phyloP scores from a whole-genome alignment of 1,140 invertebrate species.

The Babylonia areolata region DNA sequence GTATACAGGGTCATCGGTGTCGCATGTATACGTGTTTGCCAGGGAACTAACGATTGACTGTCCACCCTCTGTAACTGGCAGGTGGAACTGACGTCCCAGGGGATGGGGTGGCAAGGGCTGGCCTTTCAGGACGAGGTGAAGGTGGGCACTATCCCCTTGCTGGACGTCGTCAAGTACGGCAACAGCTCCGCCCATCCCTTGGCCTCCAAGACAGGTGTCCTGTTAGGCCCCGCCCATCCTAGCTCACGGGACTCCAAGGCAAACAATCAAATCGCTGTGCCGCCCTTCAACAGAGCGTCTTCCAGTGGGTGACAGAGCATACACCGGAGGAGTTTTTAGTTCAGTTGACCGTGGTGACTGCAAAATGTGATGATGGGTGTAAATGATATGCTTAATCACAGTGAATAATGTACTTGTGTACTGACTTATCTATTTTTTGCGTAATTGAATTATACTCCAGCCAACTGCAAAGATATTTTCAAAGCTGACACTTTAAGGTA shows the following conservation, averaged over 20 bases:
- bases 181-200: background rate
- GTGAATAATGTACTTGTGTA: too few relatives aligned
- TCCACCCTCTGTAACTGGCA: background rate
- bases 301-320: background rate
- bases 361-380: too few relatives aligned
- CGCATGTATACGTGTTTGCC: too few relatives aligned
- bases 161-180: conserved; percentile 23
- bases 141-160: conserved; percentile 28
- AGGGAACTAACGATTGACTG: too few relatives aligned
- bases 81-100: conserved; percentile 25
- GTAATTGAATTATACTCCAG: too few relatives aligned
- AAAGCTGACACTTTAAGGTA: too few relatives aligned
- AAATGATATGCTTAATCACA: too few relatives aligned
- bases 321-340: background rate
- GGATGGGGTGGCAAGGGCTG: conserved; percentile 28
- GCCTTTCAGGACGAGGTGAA: conserved; percentile 33
- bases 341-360: background rate
- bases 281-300: background rate
- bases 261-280: background rate
- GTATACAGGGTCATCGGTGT: too few relatives aligned
- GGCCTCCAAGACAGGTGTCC: background rate
- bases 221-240: background rate
- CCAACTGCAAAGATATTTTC: too few relatives aligned
- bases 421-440: too few relatives aligned
- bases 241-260: background rate